A percentile compares a stretch with the other conserved stretches of the same genome.
These are phyloP conservation scores for Sylvietta virens DNA, from an alignment of 2,113 vertebrate genomes.

Conservation along the genomic window DNA sequence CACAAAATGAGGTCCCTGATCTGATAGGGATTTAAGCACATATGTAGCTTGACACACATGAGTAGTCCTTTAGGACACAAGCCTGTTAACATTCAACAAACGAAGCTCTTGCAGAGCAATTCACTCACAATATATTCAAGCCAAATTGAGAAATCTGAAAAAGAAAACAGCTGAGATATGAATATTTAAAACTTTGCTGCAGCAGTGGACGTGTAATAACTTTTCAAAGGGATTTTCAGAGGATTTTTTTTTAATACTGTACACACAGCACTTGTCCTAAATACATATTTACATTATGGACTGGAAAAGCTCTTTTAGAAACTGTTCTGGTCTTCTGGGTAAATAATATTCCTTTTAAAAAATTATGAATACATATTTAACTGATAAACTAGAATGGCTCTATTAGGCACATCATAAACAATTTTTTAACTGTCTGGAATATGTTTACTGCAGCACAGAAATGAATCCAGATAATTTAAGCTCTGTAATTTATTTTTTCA, in stretches of 20 bases:
- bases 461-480: neutral
- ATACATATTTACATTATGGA: constrained; percentile 67
- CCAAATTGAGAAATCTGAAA: constrained; percentile 6
- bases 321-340: constrained; percentile 47
- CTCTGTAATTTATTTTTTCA: neutral
- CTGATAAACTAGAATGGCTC: constrained; percentile 43
- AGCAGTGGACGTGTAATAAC: constrained; percentile 62
- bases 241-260: constrained; percentile 44
- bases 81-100: neutral
- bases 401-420: constrained; percentile 45
- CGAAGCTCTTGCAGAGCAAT: neutral
- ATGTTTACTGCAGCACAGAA: neutral
- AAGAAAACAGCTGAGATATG: constrained; percentile 59
- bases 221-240: constrained; percentile 66
- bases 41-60: neutral
- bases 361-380: constrained; percentile 57
- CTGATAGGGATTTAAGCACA: neutral
- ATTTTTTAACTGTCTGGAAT: constrained; percentile 27
- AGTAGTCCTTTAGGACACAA: neutral
- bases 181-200: constrained; percentile 62
- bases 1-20: neutral
- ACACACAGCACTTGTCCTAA: constrained; percentile 63
- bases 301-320: constrained; percentile 55
- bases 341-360: constrained; percentile 57
- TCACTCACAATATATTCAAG: neutral